Percentiles rank a stretch among this genome's conserved stretches.
These are phyloP conservation scores for Gymnoscopelus microlampas DNA, from an alignment of 2,797 vertebrate genomes.

Conservation along the genomic window DNA sequence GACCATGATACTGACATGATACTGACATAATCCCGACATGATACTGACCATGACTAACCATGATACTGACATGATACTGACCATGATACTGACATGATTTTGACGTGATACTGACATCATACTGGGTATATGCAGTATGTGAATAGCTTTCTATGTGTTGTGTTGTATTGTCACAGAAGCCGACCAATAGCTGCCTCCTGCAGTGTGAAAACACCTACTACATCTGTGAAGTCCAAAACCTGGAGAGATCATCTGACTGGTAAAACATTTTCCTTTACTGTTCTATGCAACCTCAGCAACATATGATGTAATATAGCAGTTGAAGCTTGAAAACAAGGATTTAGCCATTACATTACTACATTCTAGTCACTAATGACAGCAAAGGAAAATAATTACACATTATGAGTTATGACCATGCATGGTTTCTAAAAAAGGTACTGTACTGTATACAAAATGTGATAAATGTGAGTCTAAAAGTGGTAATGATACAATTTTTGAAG, in stretches of 20 bases:
- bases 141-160: neutral
- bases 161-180: constrained; percentile 44
- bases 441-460: neutral
- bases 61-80: no score
- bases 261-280: constrained; percentile 20
- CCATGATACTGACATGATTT: no score
- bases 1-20: no score
- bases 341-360: no score
- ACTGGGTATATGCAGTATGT: neutral
- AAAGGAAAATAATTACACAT: no score
- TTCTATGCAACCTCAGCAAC: no score
- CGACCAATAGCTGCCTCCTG: constrained; percentile 7
- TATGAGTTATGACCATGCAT: neutral
- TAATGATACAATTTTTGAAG: neutral
- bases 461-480: neutral
- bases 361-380: no score
- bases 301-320: no score
- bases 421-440: neutral
- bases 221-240: constrained; percentile 57
- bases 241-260: constrained; percentile 51
- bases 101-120: no score
- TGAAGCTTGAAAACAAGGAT: no score
- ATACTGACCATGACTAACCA: no score
- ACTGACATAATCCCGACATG: no score
- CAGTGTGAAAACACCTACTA: constrained; percentile 55